Percentiles rank a stretch among this genome's conserved stretches.
phyloP scores from a whole-genome alignment of 2,113 vertebrate genomes.

The Lagenorhynchus albirostris region DNA sequence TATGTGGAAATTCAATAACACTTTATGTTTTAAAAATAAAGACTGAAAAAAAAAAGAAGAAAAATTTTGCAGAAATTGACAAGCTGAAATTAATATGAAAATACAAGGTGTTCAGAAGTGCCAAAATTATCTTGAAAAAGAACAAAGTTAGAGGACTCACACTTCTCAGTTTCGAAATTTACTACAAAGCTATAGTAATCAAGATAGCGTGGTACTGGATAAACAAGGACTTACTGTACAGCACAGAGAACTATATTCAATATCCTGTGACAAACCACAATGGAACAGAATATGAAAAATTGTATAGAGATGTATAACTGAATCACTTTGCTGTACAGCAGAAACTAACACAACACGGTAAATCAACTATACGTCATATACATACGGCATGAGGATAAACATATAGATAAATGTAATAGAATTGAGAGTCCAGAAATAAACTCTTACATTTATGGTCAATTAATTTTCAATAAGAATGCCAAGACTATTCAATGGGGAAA shows the following conservation, averaged over 20 bases:
- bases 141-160: neutral
- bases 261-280: too few relatives aligned
- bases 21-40: neutral
- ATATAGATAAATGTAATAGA: neutral
- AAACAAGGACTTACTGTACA: too few relatives aligned
- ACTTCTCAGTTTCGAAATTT: neutral
- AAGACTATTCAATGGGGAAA: neutral
- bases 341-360: too few relatives aligned
- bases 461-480: neutral
- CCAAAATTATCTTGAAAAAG: constrained; percentile 29
- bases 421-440: neutral
- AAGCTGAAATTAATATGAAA: constrained; percentile 4
- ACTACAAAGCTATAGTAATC: neutral
- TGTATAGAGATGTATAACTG: too few relatives aligned
- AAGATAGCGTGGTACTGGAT: neutral
- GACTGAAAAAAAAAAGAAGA: neutral
- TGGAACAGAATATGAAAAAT: too few relatives aligned
- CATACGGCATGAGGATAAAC: neutral
- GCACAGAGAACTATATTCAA: too few relatives aligned
- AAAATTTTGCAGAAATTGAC: neutral
- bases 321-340: too few relatives aligned
- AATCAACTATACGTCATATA: too few relatives aligned
- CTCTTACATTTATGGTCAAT: neutral
- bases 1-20: neutral
- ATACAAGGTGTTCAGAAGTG: neutral